Conservation (phyloP, 2,888 invertebrate genomes). For the Limenitis camilla region DNA sequence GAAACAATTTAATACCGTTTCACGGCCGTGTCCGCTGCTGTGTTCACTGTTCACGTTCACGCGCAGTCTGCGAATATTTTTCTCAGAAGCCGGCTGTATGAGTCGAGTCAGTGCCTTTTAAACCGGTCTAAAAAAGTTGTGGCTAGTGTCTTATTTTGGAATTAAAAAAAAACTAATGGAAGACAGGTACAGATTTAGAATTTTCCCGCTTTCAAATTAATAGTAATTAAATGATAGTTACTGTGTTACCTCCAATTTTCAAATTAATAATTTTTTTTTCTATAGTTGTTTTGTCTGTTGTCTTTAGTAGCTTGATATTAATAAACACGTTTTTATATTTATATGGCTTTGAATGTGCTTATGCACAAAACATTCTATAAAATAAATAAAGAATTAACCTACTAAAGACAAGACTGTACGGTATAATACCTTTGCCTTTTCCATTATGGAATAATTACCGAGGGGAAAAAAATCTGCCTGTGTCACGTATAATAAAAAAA, state of each 20-base stretch:
- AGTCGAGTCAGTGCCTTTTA: conserved; percentile 28
- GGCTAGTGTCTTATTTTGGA: conserved; percentile 10
- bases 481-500: no score
- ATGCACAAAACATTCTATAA: no score
- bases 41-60: conserved; percentile 15
- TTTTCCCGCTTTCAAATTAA: not conserved
- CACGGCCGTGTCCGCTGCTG: conserved; percentile 7
- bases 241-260: not conserved
- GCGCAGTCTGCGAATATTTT: conserved; percentile 54
- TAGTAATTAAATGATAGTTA: not conserved
- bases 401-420: no score
- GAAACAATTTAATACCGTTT: not conserved
- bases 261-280: no score
- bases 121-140: conserved; percentile 42
- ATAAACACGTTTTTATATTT: no score
- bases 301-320: no score
- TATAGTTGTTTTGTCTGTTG: no score
- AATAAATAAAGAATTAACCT: no score
- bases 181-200: conserved; percentile 14
- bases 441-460: no score
- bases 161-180: conserved; percentile 17
- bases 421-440: no score
- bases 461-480: no score
- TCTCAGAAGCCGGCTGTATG: conserved; percentile 52
- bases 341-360: no score